Percentiles rank a stretch among this genome's conserved stretches.
Conservation (phyloP, 2,888 invertebrate species). For the Elysia crispata region DNA sequence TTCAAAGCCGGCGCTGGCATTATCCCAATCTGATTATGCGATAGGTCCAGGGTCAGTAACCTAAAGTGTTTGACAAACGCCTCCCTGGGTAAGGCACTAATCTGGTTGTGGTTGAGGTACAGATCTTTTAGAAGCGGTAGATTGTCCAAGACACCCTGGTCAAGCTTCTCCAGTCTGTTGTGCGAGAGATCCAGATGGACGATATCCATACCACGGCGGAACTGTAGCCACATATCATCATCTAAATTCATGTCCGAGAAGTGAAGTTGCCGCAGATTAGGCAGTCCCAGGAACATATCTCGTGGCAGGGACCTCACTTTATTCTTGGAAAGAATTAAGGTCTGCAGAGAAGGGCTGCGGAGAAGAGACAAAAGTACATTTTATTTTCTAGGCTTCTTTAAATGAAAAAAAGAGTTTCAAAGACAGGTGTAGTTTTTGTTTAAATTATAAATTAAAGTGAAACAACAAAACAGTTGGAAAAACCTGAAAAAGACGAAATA, state of each 20-base stretch:
- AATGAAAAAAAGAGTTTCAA: too few species aligned
- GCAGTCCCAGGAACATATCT: constrained; percentile 35
- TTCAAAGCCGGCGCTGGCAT: constrained; percentile 33
- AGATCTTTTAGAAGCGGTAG: constrained; percentile 43
- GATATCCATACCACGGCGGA: constrained; percentile 41
- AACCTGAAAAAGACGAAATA: too few species aligned
- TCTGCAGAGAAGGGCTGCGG: constrained; percentile 2
- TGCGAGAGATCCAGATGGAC: constrained; percentile 43
- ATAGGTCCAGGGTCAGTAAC: constrained; percentile 45
- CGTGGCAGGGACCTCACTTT: constrained; percentile 39
- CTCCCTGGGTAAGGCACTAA: constrained; percentile 42
- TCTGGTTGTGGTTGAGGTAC: constrained; percentile 48
- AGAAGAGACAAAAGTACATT: too few species aligned
- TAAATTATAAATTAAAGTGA: too few species aligned
- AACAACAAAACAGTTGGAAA: too few species aligned
- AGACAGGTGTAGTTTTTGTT: too few species aligned
- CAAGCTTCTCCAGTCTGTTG: constrained; percentile 46
- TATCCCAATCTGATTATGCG: constrained; percentile 37
- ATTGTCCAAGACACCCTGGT: constrained; percentile 43
- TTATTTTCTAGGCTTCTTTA: too few species aligned
- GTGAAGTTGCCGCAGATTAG: constrained; percentile 42
- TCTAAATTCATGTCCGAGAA: constrained; percentile 45
- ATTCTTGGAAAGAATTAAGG: constrained; percentile 49
- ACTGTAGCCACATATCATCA: constrained; percentile 52
- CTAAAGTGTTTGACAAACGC: constrained; percentile 48